Evolutionary conservation across 1,140 invertebrate species (phyloP), one percentile per base, ranked within the genome.

Genomic region (Octopus sinensis): DNA sequence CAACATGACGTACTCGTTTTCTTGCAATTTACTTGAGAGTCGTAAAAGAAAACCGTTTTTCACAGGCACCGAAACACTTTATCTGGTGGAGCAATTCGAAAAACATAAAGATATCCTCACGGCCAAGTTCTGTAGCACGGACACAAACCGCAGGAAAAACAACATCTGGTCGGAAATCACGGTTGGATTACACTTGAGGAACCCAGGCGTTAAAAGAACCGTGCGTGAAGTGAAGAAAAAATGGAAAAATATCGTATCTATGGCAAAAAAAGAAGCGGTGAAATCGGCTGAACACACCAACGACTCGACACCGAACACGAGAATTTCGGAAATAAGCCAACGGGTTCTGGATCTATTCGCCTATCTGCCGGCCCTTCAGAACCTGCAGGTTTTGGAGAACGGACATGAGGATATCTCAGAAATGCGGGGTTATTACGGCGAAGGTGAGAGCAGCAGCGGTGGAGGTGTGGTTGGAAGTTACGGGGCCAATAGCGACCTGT

Each of bases 201-300:
- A 77, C 52, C 76, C 76, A 6, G 52, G 52, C 43, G 76, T 77
- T 6, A 77, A 77, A 53, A 23, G 76, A 51, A 77, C 76, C 6
- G 52, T 77, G 0, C 30, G 76, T 9, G 76, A 77, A 4, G 76
- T 77, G n/a, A 77, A 77, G 43, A 77, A 77, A 51, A 77, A 77
- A 53, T 77, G 76, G 76, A 77, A 77, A 53, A 77, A 77, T 51
- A 77, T 77, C 43, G 76, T 77, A 13, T 77, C 76, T 6, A 77
- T 77, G 76, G 76, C 76, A 17, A 77, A 77, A 17, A 51, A 53
- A 17, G 76, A 77, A 51, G 76, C 52, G 76, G 43, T 53, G 17
- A 77, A 77, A 53, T 3, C 52, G 6, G 30, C 76, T 4, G 75
- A 76, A 23, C 6, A 13, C 68, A 13, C 13, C 30, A n/a, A n/a